These are phyloP conservation scores for Proterorhinus semilunaris DNA, from an alignment of 2,113 vertebrate genomes.

Conservation along the genomic window DNA sequence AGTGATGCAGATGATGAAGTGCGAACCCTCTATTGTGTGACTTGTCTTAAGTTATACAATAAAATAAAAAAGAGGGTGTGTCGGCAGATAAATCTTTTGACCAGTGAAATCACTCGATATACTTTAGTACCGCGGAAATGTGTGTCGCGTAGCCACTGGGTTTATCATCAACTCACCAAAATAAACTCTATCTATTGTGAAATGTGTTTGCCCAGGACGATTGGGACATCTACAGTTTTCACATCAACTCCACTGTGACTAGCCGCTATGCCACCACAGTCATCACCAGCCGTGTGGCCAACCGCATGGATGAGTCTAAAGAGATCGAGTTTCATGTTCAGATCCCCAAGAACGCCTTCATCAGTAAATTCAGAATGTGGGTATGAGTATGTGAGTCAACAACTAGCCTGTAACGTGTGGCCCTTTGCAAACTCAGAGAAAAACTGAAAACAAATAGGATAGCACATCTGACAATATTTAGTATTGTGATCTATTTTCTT, in stretches of 20 bases:
- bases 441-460: too few relatives aligned
- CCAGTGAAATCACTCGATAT: conserved; percentile 17
- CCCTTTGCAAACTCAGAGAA: too few relatives aligned
- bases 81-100: not conserved
- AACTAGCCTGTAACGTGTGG: too few relatives aligned
- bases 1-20: too few relatives aligned
- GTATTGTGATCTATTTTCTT: too few relatives aligned
- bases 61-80: conserved; percentile 6
- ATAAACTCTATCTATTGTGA: conserved; percentile 11
- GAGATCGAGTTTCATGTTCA: conserved; percentile 88
- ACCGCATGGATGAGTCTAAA: conserved; percentile 75
- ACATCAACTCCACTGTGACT: conserved; percentile 86
- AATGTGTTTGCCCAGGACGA: conserved; percentile 59
- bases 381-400: conserved; percentile 44
- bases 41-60: too few relatives aligned
- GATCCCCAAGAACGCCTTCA: conserved; percentile 94
- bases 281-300: conserved; percentile 88
- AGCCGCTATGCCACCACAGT: conserved; percentile 88
- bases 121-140: not conserved
- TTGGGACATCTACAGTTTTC: conserved; percentile 85
- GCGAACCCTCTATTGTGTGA: too few relatives aligned
- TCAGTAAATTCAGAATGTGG: conserved; percentile 91
- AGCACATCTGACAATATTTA: too few relatives aligned
- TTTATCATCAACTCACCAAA: conserved; percentile 13
- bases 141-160: not conserved